phyloP scores from a whole-genome alignment of 1,140 invertebrate genomes.

The Caerostris darwini region DNA sequence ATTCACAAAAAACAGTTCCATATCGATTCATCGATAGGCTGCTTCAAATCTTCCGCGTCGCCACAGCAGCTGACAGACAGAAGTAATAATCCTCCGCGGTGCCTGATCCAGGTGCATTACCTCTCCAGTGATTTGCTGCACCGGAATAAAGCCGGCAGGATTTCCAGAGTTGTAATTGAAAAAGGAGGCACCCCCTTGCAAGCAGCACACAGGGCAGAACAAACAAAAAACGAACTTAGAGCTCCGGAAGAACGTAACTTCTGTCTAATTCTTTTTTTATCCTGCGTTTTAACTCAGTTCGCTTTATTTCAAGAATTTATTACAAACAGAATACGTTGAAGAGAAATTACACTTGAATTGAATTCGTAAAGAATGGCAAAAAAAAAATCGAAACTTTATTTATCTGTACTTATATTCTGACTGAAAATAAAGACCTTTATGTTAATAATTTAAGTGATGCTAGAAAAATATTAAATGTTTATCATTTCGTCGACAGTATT shows the following conservation, averaged over 20 bases:
- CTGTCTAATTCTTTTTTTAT: not conserved
- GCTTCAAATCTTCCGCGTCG: not conserved
- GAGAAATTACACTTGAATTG: too few relatives aligned
- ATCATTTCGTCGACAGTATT: too few relatives aligned
- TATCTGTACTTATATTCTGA: too few relatives aligned
- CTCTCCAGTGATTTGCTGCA: not conserved
- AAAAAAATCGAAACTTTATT: too few relatives aligned
- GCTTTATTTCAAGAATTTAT: too few relatives aligned
- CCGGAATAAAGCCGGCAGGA: not conserved
- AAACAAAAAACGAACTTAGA: not conserved
- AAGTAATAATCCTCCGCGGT: not conserved
- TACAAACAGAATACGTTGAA: too few relatives aligned
- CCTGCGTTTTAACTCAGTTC: not conserved
- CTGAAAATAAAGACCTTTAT: too few relatives aligned
- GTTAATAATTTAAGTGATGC: too few relatives aligned
- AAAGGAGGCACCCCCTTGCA: not conserved
- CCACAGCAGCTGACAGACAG: not conserved
- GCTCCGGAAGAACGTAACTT: not conserved
- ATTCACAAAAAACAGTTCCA: too few relatives aligned
- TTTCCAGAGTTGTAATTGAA: not conserved
- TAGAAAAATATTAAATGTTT: too few relatives aligned
- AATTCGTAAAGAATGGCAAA: too few relatives aligned
- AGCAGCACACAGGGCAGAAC: not conserved
- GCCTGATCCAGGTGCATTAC: conserved; percentile 8
- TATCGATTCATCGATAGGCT: too few relatives aligned